Conservation (phyloP, 2,113 vertebrate genomes). For the Monopterus albus region DNA sequence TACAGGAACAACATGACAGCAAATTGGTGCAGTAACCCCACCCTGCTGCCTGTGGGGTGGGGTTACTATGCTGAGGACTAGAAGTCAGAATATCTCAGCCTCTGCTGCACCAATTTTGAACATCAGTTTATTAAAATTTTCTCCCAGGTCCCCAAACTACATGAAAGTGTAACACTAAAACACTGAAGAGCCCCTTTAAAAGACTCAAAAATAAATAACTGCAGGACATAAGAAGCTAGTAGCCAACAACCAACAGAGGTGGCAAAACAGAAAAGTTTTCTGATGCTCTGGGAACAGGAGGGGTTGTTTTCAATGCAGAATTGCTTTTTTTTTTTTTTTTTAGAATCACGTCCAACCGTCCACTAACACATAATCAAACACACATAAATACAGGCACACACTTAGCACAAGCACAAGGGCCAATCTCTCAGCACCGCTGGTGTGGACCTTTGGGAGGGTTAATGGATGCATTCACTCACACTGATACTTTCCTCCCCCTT, state of each 20-base stretch:
- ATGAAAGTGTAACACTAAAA: not conserved
- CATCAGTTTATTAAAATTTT: not conserved
- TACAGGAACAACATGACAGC: no score
- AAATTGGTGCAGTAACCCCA: no score
- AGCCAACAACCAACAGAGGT: not conserved
- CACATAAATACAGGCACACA: slow-evolving; percentile 26
- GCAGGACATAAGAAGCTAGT: not conserved
- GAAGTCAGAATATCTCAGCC: not conserved
- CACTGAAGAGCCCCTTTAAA: not conserved
- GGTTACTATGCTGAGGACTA: no score
- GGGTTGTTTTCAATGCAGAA: slow-evolving; percentile 9
- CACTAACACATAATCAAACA: slow-evolving; percentile 38
- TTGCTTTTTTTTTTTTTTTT: slow-evolving; percentile 34
- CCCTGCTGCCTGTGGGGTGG: no score
- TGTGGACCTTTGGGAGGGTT: slow-evolving; percentile 60
- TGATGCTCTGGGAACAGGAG: slow-evolving; percentile 8
- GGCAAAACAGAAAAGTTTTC: not conserved
- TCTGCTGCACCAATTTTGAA: not conserved
- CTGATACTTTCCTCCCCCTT: slow-evolving; percentile 54
- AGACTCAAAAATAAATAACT: not conserved
- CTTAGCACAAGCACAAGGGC: slow-evolving; percentile 33
- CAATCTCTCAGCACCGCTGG: slow-evolving; percentile 30
- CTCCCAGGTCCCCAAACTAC: no score
- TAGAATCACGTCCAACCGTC: slow-evolving; percentile 29
- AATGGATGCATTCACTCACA: slow-evolving; percentile 73